phyloP scores from a whole-genome alignment of 2,888 invertebrate genomes.

The Amiota communis region DNA sequence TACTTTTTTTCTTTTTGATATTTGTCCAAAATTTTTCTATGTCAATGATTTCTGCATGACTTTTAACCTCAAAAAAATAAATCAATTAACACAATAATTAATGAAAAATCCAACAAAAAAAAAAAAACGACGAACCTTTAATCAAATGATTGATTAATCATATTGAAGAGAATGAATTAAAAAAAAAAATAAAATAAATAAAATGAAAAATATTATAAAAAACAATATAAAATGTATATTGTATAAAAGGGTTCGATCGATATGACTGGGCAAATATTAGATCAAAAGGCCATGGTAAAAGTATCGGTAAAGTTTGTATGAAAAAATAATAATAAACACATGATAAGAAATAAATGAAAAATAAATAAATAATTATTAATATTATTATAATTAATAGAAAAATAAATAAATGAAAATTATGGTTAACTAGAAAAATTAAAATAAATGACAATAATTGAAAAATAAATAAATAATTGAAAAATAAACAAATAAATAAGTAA shows the following conservation, averaged over 20 bases:
- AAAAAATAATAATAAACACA: too few relatives aligned
- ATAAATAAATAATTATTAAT: background rate
- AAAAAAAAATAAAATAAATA: background rate
- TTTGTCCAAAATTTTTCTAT: slow-evolving; percentile 44
- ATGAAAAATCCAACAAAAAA: background rate
- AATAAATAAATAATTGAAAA: slow-evolving; percentile 2
- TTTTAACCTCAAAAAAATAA: slow-evolving; percentile 58
- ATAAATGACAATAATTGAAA: background rate
- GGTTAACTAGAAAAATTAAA: too few relatives aligned
- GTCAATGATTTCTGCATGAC: slow-evolving; percentile 55
- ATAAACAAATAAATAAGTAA: background rate
- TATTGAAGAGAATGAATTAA: background rate
- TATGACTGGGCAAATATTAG: too few relatives aligned
- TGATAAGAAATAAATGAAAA: too few relatives aligned
- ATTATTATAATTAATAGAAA: background rate
- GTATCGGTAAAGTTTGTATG: too few relatives aligned
- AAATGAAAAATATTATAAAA: background rate
- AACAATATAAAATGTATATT: background rate
- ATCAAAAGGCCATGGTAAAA: too few relatives aligned
- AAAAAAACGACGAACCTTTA: background rate
- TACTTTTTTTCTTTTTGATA: too few relatives aligned
- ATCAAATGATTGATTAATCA: slow-evolving; percentile 16
- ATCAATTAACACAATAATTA: slow-evolving; percentile 53
- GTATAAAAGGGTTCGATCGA: too few relatives aligned
- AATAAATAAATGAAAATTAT: background rate